Conservation (phyloP, 1,140 invertebrate species). For the Patella vulgata region DNA sequence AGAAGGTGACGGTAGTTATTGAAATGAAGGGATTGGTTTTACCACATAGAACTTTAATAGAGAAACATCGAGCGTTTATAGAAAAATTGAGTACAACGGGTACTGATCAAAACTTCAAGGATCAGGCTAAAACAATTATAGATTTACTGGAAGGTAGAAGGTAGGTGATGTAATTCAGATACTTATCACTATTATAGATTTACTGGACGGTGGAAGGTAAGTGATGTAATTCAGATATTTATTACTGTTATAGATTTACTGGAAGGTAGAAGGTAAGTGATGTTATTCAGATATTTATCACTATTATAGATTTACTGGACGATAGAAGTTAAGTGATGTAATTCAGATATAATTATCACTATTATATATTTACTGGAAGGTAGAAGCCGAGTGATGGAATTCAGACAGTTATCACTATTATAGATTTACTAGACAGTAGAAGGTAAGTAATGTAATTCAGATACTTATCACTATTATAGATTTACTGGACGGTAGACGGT, state of each 20-base stretch:
- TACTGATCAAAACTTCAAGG: conserved; percentile 5
- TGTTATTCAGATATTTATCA: no score
- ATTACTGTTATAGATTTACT: neutral
- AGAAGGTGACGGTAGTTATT: neutral
- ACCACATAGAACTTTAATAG: neutral
- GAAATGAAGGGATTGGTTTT: neutral
- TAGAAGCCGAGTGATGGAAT: conserved; percentile 20
- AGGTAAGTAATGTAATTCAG: no score
- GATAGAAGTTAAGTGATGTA: neutral
- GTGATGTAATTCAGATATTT: neutral
- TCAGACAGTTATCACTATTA: no score
- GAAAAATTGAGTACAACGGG: neutral
- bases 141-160: conserved; percentile 31
- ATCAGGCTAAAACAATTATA: conserved; percentile 9
- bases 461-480: neutral
- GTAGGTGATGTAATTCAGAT: conserved; percentile 11
- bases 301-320: no score
- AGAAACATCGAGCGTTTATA: neutral
- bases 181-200: neutral
- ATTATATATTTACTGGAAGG: conserved; percentile 29
- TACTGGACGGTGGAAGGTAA: no score
- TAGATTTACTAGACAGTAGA: no score
- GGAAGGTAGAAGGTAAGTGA: no score
- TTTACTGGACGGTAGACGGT: no score
- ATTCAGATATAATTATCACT: neutral